phyloP scores from a whole-genome alignment of 2,888 invertebrate species.

The Masnerella sp. region DNA sequence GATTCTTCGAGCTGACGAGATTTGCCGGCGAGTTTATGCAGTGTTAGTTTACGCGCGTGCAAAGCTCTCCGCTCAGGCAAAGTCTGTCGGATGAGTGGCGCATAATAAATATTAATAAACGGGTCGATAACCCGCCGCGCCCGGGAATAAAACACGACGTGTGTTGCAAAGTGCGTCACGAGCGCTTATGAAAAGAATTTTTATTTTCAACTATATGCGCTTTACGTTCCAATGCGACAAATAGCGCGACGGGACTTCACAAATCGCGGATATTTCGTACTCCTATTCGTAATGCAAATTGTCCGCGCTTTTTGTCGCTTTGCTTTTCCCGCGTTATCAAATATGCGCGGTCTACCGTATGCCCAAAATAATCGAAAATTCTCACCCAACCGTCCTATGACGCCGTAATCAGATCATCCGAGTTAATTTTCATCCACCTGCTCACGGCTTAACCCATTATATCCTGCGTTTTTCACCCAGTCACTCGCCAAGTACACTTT shows the following conservation, averaged over 20 bases:
- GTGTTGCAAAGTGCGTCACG: conserved; percentile 13
- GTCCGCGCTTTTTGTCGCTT: conserved; percentile 3
- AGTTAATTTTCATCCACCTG: neutral
- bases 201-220: conserved; percentile 4
- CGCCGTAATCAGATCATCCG: neutral
- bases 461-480: too few relatives aligned
- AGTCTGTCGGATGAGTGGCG: conserved; percentile 17
- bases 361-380: conserved; percentile 6
- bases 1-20: conserved; percentile 26
- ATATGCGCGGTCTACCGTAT: neutral
- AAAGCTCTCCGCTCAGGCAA: neutral
- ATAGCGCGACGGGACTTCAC: conserved; percentile 13
- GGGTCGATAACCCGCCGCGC: conserved; percentile 19
- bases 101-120: conserved; percentile 48
- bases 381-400: neutral
- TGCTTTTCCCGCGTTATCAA: conserved; percentile 5
- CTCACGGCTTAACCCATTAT: neutral
- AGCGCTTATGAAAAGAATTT: conserved; percentile 6
- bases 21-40: conserved; percentile 26
- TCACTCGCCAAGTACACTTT: neutral
- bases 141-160: conserved; percentile 18
- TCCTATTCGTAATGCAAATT: conserved; percentile 16
- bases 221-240: conserved; percentile 16
- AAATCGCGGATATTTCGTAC: conserved; percentile 12
- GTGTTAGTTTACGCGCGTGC: conserved; percentile 12